phyloP scores from a whole-genome alignment of 2,113 vertebrate genomes.

The Scolopax mira region DNA sequence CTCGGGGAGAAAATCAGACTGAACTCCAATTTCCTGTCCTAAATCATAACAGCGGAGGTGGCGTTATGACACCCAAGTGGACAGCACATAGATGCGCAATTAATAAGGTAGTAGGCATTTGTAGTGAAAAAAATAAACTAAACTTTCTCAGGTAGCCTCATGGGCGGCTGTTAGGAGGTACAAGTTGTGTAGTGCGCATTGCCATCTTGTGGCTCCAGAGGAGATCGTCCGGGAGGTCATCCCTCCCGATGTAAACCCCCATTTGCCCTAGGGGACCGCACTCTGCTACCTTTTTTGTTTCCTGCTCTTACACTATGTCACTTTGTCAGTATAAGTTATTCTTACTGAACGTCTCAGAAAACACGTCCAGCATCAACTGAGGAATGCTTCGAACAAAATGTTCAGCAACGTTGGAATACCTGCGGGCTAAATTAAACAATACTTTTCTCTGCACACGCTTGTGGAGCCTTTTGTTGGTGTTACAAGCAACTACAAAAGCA shows the following conservation, averaged over 20 bases:
- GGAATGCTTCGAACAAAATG: background rate
- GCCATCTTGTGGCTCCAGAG: slow-evolving; percentile 39
- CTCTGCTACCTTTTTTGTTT: no score
- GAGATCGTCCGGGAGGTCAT: background rate
- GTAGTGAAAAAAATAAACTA: background rate
- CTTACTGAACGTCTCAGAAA: fast-evolving
- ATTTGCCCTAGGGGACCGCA: fast-evolving
- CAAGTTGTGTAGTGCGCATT: background rate
- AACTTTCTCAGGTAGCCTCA: background rate
- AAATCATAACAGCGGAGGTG: background rate
- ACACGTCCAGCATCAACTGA: fast-evolving
- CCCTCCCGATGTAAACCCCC: background rate
- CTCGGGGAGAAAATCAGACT: background rate
- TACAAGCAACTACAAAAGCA: background rate
- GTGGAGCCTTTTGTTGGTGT: fast-evolving
- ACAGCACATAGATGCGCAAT: no score
- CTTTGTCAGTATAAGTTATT: fast-evolving
- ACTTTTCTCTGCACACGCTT: fast-evolving
- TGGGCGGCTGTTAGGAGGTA: fast-evolving
- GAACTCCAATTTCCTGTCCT: background rate
- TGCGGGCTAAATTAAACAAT: background rate
- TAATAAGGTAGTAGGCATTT: background rate
- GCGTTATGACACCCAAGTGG: background rate
- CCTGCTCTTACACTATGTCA: fast-evolving
- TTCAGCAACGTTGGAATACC: background rate